Percentiles rank a stretch among this genome's conserved stretches.
These are phyloP conservation scores for Poecilus cupreus DNA, from an alignment of 2,888 invertebrate species.

Conservation along the genomic window DNA sequence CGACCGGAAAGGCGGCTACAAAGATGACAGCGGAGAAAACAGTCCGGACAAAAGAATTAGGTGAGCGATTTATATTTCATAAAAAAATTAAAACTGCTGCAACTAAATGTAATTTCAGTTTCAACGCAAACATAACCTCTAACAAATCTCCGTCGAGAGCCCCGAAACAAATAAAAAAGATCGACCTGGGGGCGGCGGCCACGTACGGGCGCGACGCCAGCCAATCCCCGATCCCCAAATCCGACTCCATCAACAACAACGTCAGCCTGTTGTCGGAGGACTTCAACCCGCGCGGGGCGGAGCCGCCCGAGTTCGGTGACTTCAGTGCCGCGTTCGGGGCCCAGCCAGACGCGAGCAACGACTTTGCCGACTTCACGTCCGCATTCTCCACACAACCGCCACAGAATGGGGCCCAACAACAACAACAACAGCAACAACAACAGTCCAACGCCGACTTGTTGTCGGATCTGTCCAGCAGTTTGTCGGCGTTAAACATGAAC, in stretches of 20 bases:
- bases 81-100: no score
- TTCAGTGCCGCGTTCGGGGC: constrained; percentile 82
- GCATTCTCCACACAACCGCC: constrained; percentile 75
- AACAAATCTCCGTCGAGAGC: constrained; percentile 71
- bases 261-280: constrained; percentile 76
- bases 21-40: constrained; percentile 66
- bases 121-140: constrained; percentile 65
- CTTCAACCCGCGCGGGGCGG: constrained; percentile 77
- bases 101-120: no score
- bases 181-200: constrained; percentile 82
- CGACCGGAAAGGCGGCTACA: constrained; percentile 64
- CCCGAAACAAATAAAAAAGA: constrained; percentile 74
- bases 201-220: constrained; percentile 77
- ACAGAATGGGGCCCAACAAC: neutral
- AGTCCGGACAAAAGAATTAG: constrained; percentile 71
- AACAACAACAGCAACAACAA: no score
- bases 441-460: constrained; percentile 66
- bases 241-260: constrained; percentile 51
- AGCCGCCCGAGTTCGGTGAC: constrained; percentile 83
- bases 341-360: constrained; percentile 72
- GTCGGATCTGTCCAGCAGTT: constrained; percentile 67
- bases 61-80: no score
- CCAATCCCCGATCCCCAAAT: constrained; percentile 66
- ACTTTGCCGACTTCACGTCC: constrained; percentile 88
- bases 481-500: constrained; percentile 64